These are phyloP conservation scores for Dasypus novemcinctus DNA, from an alignment of 2,113 vertebrate species.

Conservation along the genomic window DNA sequence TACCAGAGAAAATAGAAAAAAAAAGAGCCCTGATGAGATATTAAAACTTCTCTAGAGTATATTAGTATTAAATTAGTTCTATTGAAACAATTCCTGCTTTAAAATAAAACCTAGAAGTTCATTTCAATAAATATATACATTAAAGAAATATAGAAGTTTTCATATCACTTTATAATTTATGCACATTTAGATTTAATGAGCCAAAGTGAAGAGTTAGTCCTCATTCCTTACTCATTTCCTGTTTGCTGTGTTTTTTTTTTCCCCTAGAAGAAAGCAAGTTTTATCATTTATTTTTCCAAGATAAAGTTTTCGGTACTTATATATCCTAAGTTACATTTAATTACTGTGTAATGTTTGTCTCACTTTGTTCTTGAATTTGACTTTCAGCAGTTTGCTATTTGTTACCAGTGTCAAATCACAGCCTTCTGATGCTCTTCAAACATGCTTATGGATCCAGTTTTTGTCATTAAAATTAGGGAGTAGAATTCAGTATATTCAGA, in stretches of 20 bases:
- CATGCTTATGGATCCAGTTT: conserved; percentile 49
- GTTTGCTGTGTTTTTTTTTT: background rate
- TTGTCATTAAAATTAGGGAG: conserved; percentile 63
- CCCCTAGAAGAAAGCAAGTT: conserved; percentile 1
- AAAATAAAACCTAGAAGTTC: background rate
- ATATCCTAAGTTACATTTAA: conserved; percentile 2
- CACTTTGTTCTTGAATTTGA: conserved; percentile 62
- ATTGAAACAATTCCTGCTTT: conserved; percentile 27
- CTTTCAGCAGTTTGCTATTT: conserved; percentile 54
- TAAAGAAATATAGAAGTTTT: conserved; percentile 34
- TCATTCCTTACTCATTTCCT: conserved; percentile 46
- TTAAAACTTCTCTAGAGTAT: conserved; percentile 41
- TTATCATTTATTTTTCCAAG: conserved; percentile 13
- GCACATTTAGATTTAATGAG: conserved; percentile 14
- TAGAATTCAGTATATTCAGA: conserved; percentile 63
- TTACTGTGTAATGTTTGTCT: conserved; percentile 27
- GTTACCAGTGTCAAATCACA: conserved; percentile 30
- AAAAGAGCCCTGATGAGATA: conserved; percentile 17
- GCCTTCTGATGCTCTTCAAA: conserved; percentile 57
- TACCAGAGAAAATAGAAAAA: conserved; percentile 57
- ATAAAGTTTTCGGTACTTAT: conserved; percentile 35
- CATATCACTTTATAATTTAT: conserved; percentile 41
- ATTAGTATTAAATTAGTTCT: conserved; percentile 52
- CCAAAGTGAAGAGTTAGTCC: conserved; percentile 32
- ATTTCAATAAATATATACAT: conserved; percentile 48